Conservation (phyloP, 2,888 invertebrate species). For the Rhagonycha lutea region DNA sequence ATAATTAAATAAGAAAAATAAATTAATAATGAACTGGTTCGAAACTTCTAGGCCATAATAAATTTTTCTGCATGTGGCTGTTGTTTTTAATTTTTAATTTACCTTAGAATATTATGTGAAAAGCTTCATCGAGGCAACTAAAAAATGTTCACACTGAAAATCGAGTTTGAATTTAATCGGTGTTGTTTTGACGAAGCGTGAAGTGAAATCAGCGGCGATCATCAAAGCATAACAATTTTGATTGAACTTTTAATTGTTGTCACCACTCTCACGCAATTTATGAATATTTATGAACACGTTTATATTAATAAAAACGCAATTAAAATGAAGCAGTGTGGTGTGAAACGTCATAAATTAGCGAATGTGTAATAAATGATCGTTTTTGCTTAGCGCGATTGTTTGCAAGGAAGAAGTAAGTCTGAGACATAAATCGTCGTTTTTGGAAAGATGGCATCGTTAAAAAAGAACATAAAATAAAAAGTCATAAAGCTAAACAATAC, state of each 20-base stretch:
- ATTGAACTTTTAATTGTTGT: neutral
- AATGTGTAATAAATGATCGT: neutral
- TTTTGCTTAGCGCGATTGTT: neutral
- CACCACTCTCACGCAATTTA: neutral
- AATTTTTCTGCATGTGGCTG: neutral
- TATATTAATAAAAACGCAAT: neutral
- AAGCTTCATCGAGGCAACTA: neutral
- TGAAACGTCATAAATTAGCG: neutral
- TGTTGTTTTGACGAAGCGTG: neutral
- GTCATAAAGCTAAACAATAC: slow-evolving; percentile 12
- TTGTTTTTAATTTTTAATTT: neutral
- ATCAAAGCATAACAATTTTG: neutral
- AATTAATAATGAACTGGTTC: too few species aligned
- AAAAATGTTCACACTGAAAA: neutral
- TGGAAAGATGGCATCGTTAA: neutral
- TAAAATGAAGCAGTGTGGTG: neutral
- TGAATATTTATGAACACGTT: neutral
- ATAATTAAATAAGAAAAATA: neutral
- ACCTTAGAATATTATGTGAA: neutral
- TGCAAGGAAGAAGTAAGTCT: neutral
- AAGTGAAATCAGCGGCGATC: neutral
- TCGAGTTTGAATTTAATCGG: neutral
- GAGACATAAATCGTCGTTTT: neutral
- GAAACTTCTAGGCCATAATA: neutral
- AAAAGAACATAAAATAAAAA: slow-evolving; percentile 1